phyloP scores from a whole-genome alignment of 2,113 vertebrate genomes.

The Globicephala melas region DNA sequence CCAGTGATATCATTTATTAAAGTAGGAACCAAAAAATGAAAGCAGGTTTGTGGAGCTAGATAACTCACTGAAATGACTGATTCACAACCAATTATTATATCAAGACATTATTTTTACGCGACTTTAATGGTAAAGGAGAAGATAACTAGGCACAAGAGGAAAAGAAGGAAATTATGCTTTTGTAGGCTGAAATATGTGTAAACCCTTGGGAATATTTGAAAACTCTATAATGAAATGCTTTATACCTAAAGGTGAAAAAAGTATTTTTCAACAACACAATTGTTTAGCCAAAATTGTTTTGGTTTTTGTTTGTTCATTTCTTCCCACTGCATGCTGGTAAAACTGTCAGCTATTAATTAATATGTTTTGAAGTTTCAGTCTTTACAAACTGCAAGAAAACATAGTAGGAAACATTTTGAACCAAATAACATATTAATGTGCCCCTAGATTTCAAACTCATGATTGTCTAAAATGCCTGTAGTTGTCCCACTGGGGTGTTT shows the following conservation, averaged over 20 bases:
- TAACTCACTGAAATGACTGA: not conserved
- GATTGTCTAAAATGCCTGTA: not conserved
- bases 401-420: not conserved
- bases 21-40: not conserved
- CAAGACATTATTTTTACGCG: not conserved
- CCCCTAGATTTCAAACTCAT: not conserved
- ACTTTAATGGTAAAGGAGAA: constrained; percentile 11
- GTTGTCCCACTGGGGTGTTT: not conserved
- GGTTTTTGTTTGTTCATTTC: constrained; percentile 4
- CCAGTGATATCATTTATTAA: not conserved
- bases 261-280: constrained; percentile 9
- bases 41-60: not conserved
- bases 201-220: not conserved
- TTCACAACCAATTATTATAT: constrained; percentile 37
- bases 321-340: constrained; percentile 23
- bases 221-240: constrained; percentile 42
- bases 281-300: constrained; percentile 37
- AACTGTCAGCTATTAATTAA: constrained; percentile 57
- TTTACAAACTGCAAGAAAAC: constrained; percentile 7
- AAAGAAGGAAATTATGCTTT: constrained; percentile 30
- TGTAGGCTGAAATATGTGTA: not conserved
- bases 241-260: constrained; percentile 11
- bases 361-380: constrained; percentile 27
- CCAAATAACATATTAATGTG: not conserved
- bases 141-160: constrained; percentile 28